These are phyloP conservation scores for Corythornis cristatus DNA, from an alignment of 2,113 vertebrate species.

Conservation along the genomic window DNA sequence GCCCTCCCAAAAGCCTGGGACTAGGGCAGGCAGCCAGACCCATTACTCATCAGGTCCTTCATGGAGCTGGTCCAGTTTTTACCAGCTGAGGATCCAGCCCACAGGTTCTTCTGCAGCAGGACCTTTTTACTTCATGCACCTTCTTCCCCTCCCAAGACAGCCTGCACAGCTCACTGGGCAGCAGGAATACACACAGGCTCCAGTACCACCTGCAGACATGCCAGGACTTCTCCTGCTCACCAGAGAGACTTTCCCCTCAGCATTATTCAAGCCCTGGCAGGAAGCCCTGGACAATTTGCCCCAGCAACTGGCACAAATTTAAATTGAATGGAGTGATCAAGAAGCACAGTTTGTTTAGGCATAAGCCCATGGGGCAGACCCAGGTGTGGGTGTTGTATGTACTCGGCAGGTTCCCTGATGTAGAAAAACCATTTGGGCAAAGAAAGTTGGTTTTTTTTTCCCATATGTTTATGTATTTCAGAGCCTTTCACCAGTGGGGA, in stretches of 20 bases:
- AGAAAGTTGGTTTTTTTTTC: not conserved
- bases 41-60: not conserved
- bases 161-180: not conserved
- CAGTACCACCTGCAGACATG: constrained; percentile 42
- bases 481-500: not conserved
- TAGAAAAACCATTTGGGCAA: not conserved
- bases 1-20: not conserved
- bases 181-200: not conserved
- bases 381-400: not conserved
- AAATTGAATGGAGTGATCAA: not conserved
- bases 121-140: not conserved
- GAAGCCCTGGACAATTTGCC: not conserved
- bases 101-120: accelerated
- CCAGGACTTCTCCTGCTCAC: constrained; percentile 17
- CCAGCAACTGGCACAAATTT: not conserved
- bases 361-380: not conserved
- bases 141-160: not conserved
- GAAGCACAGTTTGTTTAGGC: not conserved
- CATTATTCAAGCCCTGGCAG: not conserved
- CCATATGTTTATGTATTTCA: not conserved
- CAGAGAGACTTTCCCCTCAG: not conserved
- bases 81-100: not conserved
- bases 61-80: not conserved
- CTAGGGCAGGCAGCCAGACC: not conserved
- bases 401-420: not conserved